Percentiles rank a stretch among this genome's conserved stretches.
phyloP scores from a whole-genome alignment of 2,888 invertebrate genomes.

The Boloria selene region DNA sequence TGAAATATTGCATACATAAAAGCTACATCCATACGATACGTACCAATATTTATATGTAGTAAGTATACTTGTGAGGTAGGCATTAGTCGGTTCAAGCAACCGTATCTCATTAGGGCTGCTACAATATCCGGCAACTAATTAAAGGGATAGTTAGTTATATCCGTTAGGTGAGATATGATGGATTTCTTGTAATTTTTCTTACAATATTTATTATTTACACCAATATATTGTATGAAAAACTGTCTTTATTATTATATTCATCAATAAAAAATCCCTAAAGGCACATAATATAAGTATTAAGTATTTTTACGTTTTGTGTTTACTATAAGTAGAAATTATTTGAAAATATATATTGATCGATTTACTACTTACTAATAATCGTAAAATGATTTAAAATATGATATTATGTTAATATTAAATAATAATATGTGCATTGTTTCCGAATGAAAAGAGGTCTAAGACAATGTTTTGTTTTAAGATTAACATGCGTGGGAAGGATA shows the following conservation, averaged over 20 bases:
- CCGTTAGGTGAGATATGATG: slow-evolving; percentile 59
- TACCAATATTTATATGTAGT: slow-evolving; percentile 7
- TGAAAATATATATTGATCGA: background rate
- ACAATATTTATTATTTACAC: slow-evolving; percentile 14
- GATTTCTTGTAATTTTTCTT: slow-evolving; percentile 57
- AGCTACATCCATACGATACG: background rate
- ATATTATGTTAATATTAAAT: slow-evolving; percentile 9
- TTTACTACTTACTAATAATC: background rate
- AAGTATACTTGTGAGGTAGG: slow-evolving; percentile 41
- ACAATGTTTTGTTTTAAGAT: slow-evolving; percentile 20
- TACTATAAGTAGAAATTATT: background rate
- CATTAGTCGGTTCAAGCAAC: slow-evolving; percentile 53
- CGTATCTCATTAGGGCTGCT: slow-evolving; percentile 65
- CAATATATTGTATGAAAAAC: background rate
- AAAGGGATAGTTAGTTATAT: slow-evolving; percentile 57
- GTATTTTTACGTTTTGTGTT: too few species aligned
- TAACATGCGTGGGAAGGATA: slow-evolving; percentile 22
- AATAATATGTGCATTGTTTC: slow-evolving; percentile 15
- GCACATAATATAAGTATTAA: too few species aligned
- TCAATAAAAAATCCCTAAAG: too few species aligned
- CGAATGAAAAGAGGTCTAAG: slow-evolving; percentile 13
- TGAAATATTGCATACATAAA: too few species aligned
- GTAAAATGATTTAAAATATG: background rate
- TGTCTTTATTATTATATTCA: background rate
- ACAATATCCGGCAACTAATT: slow-evolving; percentile 73